Evolutionary conservation across 2,888 invertebrate species (phyloP), one percentile per base, ranked within the genome.

Genomic region (Nymphalis urticae): DNA sequence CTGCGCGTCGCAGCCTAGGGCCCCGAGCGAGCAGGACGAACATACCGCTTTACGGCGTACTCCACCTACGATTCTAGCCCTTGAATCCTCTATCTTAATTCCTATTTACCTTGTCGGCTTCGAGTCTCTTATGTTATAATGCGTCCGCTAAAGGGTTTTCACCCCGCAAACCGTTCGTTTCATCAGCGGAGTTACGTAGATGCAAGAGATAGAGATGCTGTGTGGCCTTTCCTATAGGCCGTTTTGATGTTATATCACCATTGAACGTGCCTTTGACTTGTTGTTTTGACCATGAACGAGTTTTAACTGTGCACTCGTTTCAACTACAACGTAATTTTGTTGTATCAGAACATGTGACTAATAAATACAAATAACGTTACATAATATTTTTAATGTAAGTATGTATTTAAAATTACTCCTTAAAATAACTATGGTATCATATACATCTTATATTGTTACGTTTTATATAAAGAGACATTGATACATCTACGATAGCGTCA

Each of bases 231-330:
- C 82, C 85, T 85, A 83, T 82, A 85, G 84, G 83, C 83, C 82
- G 87, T 87, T 89, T 83, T 80, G 84, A 84, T 86, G 85, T 89
- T 89, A 90, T 89, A 86, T 88, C 88, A 89, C 88, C 90, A 91
- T 90, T 83, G 89, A 90, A 83, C 89, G 87, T 85, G 84, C 76
- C 82, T 83, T 81, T 83, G 81, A 82, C 83, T 84, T 85, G 84
- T 85, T 89, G 85, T 87, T 87, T 72, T 89, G 88, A 82, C 88
- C 88, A 83, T 89, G 88, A 91, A 89, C 85, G 82, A 83, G 83
- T 84, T 85, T 83, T 79, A 83, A 78, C 82, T 77, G 81, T 83
- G 81, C 83, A 82, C 79, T 82, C 78, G 77, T 82, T 82, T 80
- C 76, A 75, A 64, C 48, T 56, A 64, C 69, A n/a, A 67, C 48